These are phyloP conservation scores for Aulostomus chinensis DNA, from an alignment of 2,797 vertebrate species.

Conservation along the genomic window DNA sequence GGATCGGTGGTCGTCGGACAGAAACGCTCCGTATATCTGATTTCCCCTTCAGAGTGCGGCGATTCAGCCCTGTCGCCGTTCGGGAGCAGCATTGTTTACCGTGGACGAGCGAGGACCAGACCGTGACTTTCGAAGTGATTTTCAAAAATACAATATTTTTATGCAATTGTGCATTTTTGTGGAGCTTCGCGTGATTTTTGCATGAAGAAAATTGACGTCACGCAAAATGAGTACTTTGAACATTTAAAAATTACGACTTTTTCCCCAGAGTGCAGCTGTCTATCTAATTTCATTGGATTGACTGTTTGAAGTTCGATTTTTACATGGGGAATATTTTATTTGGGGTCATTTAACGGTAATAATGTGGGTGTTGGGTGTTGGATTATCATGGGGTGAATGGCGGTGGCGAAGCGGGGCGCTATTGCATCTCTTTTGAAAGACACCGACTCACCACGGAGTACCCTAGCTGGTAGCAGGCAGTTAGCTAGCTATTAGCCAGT, in stretches of 20 bases:
- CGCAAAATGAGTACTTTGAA: slow-evolving; percentile 76
- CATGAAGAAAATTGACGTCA: slow-evolving; percentile 83
- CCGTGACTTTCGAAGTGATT: slow-evolving; percentile 61
- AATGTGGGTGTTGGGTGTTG: slow-evolving; percentile 87
- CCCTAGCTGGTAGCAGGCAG: slow-evolving; percentile 71
- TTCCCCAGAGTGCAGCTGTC: slow-evolving; percentile 45
- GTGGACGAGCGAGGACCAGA: slow-evolving; percentile 73
- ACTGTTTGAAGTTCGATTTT: slow-evolving; percentile 43
- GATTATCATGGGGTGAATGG: slow-evolving; percentile 88
- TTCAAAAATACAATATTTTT: slow-evolving; percentile 60
- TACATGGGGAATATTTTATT: slow-evolving; percentile 70
- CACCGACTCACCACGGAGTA: slow-evolving; percentile 58
- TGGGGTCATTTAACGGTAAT: slow-evolving; percentile 75
- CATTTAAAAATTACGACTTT: slow-evolving; percentile 69
- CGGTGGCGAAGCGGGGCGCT: slow-evolving; percentile 92
- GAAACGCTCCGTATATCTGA: slow-evolving; percentile 78
- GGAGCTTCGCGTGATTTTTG: slow-evolving; percentile 75
- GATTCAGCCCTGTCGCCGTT: slow-evolving; percentile 75
- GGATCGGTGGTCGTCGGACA: slow-evolving; percentile 75
- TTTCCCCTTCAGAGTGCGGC: slow-evolving; percentile 83
- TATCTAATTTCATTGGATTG: slow-evolving; percentile 49
- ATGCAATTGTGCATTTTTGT: slow-evolving; percentile 75
- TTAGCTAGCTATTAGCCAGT: slow-evolving; percentile 74
- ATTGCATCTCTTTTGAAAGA: slow-evolving; percentile 87
- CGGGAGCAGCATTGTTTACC: slow-evolving; percentile 75